These are phyloP conservation scores for Plestiodon gilberti DNA, from an alignment of 2,113 vertebrate genomes.

Conservation along the genomic window DNA sequence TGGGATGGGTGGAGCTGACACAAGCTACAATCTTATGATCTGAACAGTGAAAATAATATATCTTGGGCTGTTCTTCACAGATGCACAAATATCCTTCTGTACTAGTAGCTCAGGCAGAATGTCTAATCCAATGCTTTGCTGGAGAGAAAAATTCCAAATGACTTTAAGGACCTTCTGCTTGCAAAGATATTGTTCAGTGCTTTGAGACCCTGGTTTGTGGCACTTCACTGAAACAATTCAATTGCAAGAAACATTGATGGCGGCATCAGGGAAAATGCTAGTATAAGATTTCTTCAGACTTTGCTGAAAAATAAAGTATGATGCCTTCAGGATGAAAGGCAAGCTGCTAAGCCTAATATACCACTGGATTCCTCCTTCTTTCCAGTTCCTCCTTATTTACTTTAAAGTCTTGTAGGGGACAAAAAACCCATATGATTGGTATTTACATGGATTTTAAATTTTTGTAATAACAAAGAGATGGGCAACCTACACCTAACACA, in stretches of 20 bases:
- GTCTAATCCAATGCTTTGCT: neutral
- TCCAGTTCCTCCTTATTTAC: neutral
- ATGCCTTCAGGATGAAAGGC: neutral
- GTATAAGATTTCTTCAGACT: neutral
- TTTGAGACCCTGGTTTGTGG: neutral
- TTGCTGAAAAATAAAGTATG: neutral
- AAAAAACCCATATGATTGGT: neutral
- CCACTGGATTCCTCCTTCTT: neutral
- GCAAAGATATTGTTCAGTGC: neutral
- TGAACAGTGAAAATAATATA: neutral
- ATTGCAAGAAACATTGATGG: neutral
- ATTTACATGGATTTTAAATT: neutral
- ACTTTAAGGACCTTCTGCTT: neutral
- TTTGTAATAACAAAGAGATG: neutral
- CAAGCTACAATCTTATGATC: neutral
- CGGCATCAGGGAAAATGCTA: neutral
- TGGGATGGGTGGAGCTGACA: neutral
- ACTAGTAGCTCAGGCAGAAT: neutral
- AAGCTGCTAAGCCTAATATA: neutral
- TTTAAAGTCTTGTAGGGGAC: neutral
- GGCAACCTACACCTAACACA: neutral
- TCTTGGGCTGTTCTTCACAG: neutral
- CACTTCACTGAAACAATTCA: neutral
- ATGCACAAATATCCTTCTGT: neutral
- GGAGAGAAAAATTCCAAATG: neutral